phyloP scores from a whole-genome alignment of 2,113 vertebrate genomes.

The Rhadina sibilatrix region DNA sequence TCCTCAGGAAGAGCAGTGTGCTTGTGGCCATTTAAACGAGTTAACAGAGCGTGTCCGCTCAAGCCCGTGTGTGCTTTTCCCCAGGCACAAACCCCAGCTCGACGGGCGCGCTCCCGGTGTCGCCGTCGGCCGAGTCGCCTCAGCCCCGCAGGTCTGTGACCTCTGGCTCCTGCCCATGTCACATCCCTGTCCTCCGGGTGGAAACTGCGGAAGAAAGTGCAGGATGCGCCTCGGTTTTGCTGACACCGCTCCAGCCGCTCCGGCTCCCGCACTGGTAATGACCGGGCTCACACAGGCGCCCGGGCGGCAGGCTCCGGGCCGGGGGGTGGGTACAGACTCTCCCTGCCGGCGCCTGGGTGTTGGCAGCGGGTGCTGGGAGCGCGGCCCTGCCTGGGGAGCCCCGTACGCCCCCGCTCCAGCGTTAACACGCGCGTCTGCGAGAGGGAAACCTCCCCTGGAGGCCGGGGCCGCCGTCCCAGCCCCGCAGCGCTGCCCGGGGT shows the following conservation, averaged over 20 bases:
- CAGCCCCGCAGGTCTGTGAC: neutral
- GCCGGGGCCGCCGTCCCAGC: no score
- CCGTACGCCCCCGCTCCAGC: fast-evolving
- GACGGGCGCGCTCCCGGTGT: fast-evolving
- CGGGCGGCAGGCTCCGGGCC: neutral
- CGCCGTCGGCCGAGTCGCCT: neutral
- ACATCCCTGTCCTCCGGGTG: neutral
- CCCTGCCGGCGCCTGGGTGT: neutral
- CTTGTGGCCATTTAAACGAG: neutral
- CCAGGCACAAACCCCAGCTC: neutral
- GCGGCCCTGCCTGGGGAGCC: neutral
- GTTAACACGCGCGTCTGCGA: no score
- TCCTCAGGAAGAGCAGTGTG: neutral
- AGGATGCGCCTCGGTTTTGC: neutral
- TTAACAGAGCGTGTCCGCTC: neutral
- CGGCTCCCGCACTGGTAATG: fast-evolving
- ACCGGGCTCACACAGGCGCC: fast-evolving
- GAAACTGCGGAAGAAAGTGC: neutral
- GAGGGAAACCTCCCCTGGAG: no score
- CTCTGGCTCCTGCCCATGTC: neutral
- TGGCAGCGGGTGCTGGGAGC: neutral
- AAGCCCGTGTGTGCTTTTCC: neutral
- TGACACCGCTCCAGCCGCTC: neutral
- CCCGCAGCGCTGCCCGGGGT: neutral
- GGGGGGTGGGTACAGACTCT: no score